Evolutionary conservation across 1,140 invertebrate species (phyloP).

Genomic region (Drosophila elegans): DNA sequence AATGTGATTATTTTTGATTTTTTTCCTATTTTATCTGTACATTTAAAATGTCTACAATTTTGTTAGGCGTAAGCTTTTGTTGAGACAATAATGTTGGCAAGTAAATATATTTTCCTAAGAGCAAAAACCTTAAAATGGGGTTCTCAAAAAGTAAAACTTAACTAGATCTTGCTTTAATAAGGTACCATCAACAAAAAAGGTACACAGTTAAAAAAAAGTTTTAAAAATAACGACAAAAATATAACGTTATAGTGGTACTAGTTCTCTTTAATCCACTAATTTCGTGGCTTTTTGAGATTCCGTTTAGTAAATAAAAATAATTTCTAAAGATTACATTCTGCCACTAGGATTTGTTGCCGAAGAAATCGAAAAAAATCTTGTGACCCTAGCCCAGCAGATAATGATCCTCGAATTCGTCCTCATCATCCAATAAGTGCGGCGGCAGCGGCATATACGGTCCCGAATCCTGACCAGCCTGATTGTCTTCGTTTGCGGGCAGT

Average conservation of each 20-base stretch:
- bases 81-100: no score
- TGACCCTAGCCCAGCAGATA: conserved; percentile 65
- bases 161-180: no score
- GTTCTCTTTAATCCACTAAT: neutral
- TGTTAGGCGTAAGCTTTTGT: no score
- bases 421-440: conserved; percentile 63
- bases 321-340: conserved; percentile 5
- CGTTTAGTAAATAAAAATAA: neutral
- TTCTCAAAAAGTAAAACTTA: no score
- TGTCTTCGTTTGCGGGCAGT: conserved; percentile 5
- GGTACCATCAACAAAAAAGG: no score
- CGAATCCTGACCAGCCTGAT: conserved; percentile 7
- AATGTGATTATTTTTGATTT: neutral
- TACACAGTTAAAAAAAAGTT: no score
- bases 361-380: neutral
- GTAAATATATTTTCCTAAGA: no score
- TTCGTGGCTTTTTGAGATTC: neutral
- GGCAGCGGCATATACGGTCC: conserved; percentile 68
- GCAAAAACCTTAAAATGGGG: no score
- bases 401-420: conserved; percentile 64
- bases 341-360: neutral
- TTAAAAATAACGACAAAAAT: no score
- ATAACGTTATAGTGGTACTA: no score
- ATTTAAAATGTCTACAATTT: no score
- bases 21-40: neutral